Evolutionary conservation across 2,888 invertebrate genomes (phyloP).

Genomic region (Biston betularia): DNA sequence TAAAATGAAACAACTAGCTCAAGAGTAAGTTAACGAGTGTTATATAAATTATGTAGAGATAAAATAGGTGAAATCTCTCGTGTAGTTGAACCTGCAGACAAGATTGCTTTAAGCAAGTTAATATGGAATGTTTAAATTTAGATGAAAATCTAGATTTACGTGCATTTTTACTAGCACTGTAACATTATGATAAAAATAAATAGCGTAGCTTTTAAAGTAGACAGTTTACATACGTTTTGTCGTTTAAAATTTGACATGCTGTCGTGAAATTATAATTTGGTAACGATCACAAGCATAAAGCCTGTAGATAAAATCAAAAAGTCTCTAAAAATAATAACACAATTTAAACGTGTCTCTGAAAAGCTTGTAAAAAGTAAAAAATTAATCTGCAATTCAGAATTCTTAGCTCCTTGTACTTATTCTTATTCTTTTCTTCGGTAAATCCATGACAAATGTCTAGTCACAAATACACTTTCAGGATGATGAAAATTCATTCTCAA

Average conservation of each 20-base stretch:
- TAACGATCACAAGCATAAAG: conserved; percentile 50
- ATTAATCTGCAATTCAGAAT: conserved; percentile 79
- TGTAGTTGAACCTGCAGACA: conserved; percentile 37
- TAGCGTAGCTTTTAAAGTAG: conserved; percentile 10
- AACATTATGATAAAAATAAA: conserved; percentile 6
- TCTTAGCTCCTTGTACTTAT: conserved; percentile 64
- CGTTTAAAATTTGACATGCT: background rate
- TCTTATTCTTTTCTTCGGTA: conserved; percentile 57
- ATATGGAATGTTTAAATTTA: conserved; percentile 19
- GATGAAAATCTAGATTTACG: conserved; percentile 17
- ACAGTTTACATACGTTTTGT: conserved; percentile 3
- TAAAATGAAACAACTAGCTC: conserved; percentile 46
- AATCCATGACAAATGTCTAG: conserved; percentile 59
- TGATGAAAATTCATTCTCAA: conserved; percentile 41
- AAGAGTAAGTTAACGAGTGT: conserved; percentile 33
- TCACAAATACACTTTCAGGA: conserved; percentile 41
- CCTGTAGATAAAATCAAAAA: conserved; percentile 57
- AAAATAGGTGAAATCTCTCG: conserved; percentile 36
- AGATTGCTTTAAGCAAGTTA: conserved; percentile 29
- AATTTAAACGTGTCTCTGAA: conserved; percentile 67
- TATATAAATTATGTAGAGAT: conserved; percentile 38
- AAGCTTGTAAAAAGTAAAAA: conserved; percentile 75
- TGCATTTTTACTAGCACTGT: conserved; percentile 4
- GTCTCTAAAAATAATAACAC: conserved; percentile 61
- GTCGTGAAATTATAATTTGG: conserved; percentile 9